Base-by-base conservation (phyloP, 2,113 vertebrate genomes). In the Engystomops pustulosus region DNA sequence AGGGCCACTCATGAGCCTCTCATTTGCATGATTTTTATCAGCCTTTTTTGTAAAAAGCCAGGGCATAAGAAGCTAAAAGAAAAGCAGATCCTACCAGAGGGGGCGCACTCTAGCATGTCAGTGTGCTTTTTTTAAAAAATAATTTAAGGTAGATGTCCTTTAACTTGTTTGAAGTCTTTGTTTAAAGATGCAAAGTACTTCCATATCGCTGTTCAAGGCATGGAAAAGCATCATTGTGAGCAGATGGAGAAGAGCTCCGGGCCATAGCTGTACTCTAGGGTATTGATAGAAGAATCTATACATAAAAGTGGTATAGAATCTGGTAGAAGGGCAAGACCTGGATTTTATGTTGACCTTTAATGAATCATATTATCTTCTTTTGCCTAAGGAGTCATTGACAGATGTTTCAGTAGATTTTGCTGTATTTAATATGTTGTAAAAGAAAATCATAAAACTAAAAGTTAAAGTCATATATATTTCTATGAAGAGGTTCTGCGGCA, bases 321-420 rank as follows among this genome's bases (percentile, higher is more conserved):
- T 78, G 20, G 75, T 55, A 55, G 49, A 38, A 58, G 51, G 20
- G 51, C 32, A 18, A 38, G 75, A 55, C 75, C 51, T 78, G 47
- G 55, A 23, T 67, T 67, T 67, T 36, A 3, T 20, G 32, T 10
- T 67, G 62, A 79, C 76, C 76, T 38, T 60, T 62, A 58, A 67
- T 62, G 77, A 79, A 65, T 65, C 77, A 67, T 67, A 79, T 27
- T 25, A 47, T 79, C 77, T n/a, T 41, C 34, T 10, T 0, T 9
- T 18, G 53, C 70, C 70, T 72, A 7, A 9, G 62, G 62, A 30
- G 12, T 67, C 32, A 34, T 67, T 34, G 62, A 67, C 62, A 67
- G 62, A 67, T 67, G 62, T 67, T 67, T 67, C 32, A 25, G 18
- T 27, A 72, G n/a, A 72, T 45, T 72, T 72, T 44, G 47, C 72